A percentile compares a stretch with the other conserved stretches of the same genome.
phyloP scores from a whole-genome alignment of 1,140 invertebrate genomes.

The Megathymus violae region DNA sequence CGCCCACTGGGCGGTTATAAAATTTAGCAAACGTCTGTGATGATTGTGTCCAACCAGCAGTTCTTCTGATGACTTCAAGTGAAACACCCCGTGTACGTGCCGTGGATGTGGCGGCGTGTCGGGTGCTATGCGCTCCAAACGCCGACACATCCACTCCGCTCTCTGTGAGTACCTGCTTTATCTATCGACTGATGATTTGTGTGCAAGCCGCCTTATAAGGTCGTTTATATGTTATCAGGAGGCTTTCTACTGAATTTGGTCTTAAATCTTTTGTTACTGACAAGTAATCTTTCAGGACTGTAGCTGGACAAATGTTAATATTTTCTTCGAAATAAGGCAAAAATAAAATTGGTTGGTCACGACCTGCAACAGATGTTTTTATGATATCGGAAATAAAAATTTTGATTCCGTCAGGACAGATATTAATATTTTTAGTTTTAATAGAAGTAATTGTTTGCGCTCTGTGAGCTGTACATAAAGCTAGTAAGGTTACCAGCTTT shows the following conservation, averaged over 20 bases:
- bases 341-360: conserved; percentile 38
- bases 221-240: conserved; percentile 39
- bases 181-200: conserved; percentile 46
- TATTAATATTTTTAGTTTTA: conserved; percentile 34
- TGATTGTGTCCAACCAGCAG: conserved; percentile 49
- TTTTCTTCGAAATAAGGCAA: conserved; percentile 45
- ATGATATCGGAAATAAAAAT: conserved; percentile 43
- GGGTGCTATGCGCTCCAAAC: conserved; percentile 55
- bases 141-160: conserved; percentile 39
- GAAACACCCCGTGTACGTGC: conserved; percentile 48
- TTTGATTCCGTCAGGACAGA: not conserved
- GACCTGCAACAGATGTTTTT: conserved; percentile 43
- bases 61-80: conserved; percentile 46
- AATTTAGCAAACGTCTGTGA: conserved; percentile 50
- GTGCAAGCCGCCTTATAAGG: conserved; percentile 37
- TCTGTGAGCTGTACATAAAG: conserved; percentile 49
- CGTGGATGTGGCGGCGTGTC: conserved; percentile 61
- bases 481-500: conserved; percentile 40
- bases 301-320: conserved; percentile 42
- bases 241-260: not conserved
- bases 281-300: conserved; percentile 33
- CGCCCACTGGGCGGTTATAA: conserved; percentile 45
- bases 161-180: conserved; percentile 41
- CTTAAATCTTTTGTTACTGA: not conserved
- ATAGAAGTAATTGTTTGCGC: conserved; percentile 39